Conservation (phyloP, 2,113 vertebrate genomes). For the Nyctereutes procyonoides region DNA sequence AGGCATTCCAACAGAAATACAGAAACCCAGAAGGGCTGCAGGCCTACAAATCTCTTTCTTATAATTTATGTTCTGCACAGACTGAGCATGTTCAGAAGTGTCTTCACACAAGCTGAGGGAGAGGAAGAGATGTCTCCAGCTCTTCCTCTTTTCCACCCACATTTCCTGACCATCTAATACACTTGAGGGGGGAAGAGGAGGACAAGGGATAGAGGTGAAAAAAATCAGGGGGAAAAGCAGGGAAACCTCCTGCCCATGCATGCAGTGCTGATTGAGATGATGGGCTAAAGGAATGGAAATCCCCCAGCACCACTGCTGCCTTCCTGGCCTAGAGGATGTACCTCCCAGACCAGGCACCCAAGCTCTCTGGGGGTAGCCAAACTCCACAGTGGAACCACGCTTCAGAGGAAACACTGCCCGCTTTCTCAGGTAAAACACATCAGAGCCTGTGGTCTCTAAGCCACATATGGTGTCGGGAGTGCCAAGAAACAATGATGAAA, state of each 20-base stretch:
- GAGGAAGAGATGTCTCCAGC: neutral
- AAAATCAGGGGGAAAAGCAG: neutral
- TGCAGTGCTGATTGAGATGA: neutral
- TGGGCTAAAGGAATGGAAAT: neutral
- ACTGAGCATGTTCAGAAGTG: neutral
- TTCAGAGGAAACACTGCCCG: slow-evolving; percentile 46
- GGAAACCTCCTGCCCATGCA: neutral
- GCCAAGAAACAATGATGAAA: slow-evolving; percentile 63
- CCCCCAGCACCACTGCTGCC: accelerated
- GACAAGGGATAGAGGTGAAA: neutral
- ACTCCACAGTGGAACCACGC: neutral
- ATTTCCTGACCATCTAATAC: neutral
- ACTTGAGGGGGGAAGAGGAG: neutral
- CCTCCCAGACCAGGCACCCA: neutral
- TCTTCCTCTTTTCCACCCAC: neutral
- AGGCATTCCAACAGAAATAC: neutral
- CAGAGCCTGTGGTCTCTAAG: neutral
- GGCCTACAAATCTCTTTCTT: neutral
- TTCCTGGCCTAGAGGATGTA: neutral
- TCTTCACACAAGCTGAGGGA: neutral
- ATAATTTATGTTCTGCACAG: neutral
- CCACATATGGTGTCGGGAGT: neutral
- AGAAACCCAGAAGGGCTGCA: neutral
- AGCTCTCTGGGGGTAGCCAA: neutral
- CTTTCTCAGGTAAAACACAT: slow-evolving; percentile 59